Base-by-base conservation (phyloP, 2,113 vertebrate species). In the Platichthys flesus region DNA sequence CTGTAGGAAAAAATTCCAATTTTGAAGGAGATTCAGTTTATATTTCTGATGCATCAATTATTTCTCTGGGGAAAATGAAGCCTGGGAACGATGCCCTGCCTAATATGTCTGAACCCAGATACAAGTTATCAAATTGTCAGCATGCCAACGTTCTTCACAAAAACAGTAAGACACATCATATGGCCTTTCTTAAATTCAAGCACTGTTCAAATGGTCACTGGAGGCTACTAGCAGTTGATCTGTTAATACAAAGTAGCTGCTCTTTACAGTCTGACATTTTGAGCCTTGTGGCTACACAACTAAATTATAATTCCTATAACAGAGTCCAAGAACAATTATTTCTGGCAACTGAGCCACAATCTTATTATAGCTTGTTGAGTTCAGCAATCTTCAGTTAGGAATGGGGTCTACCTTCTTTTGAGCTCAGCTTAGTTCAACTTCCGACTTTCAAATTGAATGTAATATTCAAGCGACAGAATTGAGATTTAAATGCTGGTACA, bases 21-120 rank as follows among this genome's bases (percentile, higher is more conserved):
- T 47, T 69, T 79, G 64, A 80, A 78, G 77, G 47, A 68, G 70
- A 28, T 65, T 77, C 71, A 54, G 65, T 83, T 69, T 70, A 21
- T 64, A 69, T 83, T 66, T 70, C 26, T 76, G 58, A 57, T 70
- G 21, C 6, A 77, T 56, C 40, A 35, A 49, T 78, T 9, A 14
- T 57, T 59, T 80, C 65, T 76, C 78, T 40, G 3, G 61, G 61
- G 75, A 68, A 68, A n/a, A 65, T 37, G 8, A 64, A 64, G 63
- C 47, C 51, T 79, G 67, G 71, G 59, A 63, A 63, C 60, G 51
- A 84, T 37, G 40, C 31, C 62, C 61, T 15, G 35, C 57, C 55
- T 66, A 42, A 54, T 42, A 12, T 54, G 37, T 74, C 57, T 77
- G 59, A 68, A 74, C 58, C 14, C 58, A 78, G 60, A 79, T n/a